Evolutionary conservation across 2,113 vertebrate species (phyloP).

Genomic region (Connochaetes taurinus): DNA sequence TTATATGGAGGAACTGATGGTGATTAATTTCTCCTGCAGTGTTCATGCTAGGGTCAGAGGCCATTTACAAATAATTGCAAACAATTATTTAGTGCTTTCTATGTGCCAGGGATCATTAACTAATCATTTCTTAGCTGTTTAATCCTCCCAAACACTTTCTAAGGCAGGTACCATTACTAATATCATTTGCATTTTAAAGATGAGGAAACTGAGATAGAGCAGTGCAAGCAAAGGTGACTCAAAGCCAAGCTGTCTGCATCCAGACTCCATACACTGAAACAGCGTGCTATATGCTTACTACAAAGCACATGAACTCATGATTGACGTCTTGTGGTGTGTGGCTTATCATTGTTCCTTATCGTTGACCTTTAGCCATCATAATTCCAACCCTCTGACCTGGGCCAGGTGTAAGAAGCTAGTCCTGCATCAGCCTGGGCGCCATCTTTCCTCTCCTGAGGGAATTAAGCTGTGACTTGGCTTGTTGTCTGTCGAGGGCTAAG

Average conservation of each 20-base stretch:
- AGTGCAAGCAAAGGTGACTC: not conserved
- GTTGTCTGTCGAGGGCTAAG: slow-evolving; percentile 17
- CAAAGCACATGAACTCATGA: not conserved
- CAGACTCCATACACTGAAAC: not conserved
- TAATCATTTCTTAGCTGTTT: not conserved
- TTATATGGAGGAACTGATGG: accelerated
- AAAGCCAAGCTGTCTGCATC: not conserved
- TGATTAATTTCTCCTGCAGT: not conserved
- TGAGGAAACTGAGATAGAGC: not conserved
- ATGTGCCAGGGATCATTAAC: not conserved
- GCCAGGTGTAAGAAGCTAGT: not conserved
- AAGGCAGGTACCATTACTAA: not conserved
- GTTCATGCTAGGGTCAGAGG: not conserved
- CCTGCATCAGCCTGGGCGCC: not conserved
- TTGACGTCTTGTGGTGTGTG: not conserved
- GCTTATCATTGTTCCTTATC: not conserved
- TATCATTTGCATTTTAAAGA: not conserved
- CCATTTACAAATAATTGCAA: not conserved
- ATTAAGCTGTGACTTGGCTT: slow-evolving; percentile 39
- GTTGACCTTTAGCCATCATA: not conserved
- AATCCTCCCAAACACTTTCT: not conserved
- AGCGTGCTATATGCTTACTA: not conserved
- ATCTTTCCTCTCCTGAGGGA: slow-evolving; percentile 26
- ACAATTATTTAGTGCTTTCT: not conserved
- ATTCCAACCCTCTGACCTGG: not conserved